phyloP scores from a whole-genome alignment of 1,140 invertebrate species.

The Geopemphigus sp. region DNA sequence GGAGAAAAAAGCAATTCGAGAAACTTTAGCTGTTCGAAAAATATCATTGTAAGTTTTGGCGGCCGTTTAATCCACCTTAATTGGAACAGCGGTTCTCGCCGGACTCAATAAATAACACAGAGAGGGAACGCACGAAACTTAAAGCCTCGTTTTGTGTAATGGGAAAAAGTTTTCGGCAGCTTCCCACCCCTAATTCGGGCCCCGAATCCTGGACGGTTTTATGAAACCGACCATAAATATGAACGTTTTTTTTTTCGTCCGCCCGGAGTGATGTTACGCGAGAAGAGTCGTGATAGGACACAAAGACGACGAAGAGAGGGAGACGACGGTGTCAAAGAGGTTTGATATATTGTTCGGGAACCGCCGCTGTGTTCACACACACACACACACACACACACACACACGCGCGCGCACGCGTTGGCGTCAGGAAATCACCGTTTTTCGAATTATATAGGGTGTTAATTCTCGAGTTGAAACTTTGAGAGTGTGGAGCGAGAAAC shows the following conservation, averaged over 20 bases:
- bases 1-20: constrained; percentile 6
- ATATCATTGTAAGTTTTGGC: constrained; percentile 32
- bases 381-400: neutral
- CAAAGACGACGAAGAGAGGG: neutral
- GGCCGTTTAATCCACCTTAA: constrained; percentile 48
- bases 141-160: constrained; percentile 43
- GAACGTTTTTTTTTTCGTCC: constrained; percentile 16
- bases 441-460: neutral
- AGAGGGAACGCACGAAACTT: constrained; percentile 20
- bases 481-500: too few species aligned
- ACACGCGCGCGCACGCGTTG: neutral
- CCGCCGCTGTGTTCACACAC: neutral
- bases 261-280: neutral
- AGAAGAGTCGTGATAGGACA: neutral
- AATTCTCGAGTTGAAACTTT: neutral
- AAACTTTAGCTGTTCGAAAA: constrained; percentile 33
- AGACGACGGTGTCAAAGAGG: neutral
- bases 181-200: neutral
- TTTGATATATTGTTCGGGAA: constrained; percentile 19
- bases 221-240: constrained; percentile 38
- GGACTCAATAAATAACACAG: constrained; percentile 49
- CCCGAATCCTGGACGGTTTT: constrained; percentile 4
- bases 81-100: constrained; percentile 46
- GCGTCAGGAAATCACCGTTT: neutral
- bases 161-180: constrained; percentile 42